Evolutionary conservation across 2,797 vertebrate species (phyloP).

Genomic region (Cyclopterus lumpus): DNA sequence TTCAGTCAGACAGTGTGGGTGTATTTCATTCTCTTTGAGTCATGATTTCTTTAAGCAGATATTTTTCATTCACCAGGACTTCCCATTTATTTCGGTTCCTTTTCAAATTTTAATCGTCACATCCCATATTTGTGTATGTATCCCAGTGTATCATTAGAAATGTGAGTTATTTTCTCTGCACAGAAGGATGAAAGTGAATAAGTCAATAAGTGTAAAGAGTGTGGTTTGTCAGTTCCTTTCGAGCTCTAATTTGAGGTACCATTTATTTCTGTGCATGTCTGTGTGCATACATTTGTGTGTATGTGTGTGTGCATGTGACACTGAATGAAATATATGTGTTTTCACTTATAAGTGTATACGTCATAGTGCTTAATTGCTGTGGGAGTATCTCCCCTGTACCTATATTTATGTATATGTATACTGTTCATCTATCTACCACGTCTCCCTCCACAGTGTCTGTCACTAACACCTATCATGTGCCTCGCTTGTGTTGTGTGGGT

Average conservation of each 20-base stretch:
- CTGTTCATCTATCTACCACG: slow-evolving; percentile 15
- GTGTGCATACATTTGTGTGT: slow-evolving; percentile 43
- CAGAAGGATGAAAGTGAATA: slow-evolving; percentile 41
- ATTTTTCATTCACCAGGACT: slow-evolving; percentile 69
- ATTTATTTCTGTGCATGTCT: slow-evolving; percentile 46
- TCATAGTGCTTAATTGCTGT: slow-evolving; percentile 49
- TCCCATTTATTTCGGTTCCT: slow-evolving; percentile 41
- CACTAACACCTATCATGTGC: slow-evolving; percentile 58
- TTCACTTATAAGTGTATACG: slow-evolving; percentile 54
- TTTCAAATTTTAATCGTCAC: slow-evolving; percentile 36
- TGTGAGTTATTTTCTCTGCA: slow-evolving; percentile 44
- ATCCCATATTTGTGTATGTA: slow-evolving; percentile 33
- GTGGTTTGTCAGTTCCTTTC: slow-evolving; percentile 37
- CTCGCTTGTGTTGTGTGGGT: slow-evolving; percentile 58
- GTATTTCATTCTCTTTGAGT: slow-evolving; percentile 79
- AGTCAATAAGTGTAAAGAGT: slow-evolving; percentile 45
- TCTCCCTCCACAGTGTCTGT: slow-evolving; percentile 48
- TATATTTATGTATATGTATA: slow-evolving; percentile 27
- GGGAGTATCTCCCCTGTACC: slow-evolving; percentile 54
- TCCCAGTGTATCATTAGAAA: slow-evolving; percentile 40
- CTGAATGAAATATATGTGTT: slow-evolving; percentile 54
- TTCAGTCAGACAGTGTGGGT: slow-evolving; percentile 82
- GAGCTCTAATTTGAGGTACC: slow-evolving; percentile 46
- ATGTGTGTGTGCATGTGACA: slow-evolving; percentile 45
- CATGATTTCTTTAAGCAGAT: slow-evolving; percentile 72